phyloP scores from a whole-genome alignment of 2,113 vertebrate species.

The Vidua macroura region DNA sequence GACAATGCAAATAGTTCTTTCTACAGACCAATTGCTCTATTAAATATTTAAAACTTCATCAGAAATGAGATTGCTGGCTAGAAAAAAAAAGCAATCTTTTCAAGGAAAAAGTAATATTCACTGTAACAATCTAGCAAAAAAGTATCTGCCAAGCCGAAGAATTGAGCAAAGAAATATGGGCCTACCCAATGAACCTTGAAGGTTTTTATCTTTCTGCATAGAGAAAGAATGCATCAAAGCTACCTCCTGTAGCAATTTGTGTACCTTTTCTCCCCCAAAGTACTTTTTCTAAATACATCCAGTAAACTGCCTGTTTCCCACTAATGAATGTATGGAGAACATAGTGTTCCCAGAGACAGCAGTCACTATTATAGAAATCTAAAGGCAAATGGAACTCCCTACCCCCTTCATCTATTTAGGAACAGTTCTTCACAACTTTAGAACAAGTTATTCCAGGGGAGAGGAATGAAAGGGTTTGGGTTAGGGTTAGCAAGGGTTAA shows the following conservation, averaged over 20 bases:
- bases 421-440: neutral
- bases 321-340: neutral
- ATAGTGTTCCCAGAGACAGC: neutral
- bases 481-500: neutral
- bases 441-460: neutral
- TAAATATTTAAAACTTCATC: conserved; percentile 35
- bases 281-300: neutral
- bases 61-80: neutral
- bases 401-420: neutral
- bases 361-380: neutral
- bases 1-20: neutral
- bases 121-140: neutral
- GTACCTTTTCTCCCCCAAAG: neutral
- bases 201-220: neutral
- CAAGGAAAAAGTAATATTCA: neutral
- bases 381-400: neutral
- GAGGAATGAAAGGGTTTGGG: neutral
- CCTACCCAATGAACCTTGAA: neutral
- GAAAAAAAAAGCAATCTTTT: neutral
- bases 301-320: neutral
- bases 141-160: neutral
- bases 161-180: neutral
- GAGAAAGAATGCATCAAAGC: neutral
- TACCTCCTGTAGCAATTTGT: neutral
- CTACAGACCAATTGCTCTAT: neutral